phyloP scores from a whole-genome alignment of 2,888 invertebrate genomes.

The Pristionchus mayeri region DNA sequence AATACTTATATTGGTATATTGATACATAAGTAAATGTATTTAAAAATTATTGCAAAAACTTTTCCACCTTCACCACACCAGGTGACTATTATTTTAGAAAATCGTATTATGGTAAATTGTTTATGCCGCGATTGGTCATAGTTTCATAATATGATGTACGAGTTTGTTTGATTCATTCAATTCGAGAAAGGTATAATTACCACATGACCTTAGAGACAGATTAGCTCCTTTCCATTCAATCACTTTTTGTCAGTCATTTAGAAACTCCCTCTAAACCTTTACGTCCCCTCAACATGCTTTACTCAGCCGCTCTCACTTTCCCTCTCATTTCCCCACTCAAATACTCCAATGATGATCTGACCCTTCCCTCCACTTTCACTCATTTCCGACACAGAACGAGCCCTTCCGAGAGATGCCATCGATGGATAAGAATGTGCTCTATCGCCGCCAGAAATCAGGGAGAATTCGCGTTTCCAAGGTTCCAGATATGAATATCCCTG shows the following conservation, averaged over 20 bases:
- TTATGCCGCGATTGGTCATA: no score
- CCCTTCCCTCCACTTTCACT: background rate
- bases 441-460: constrained; percentile 16
- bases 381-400: background rate
- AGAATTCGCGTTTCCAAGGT: background rate
- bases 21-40: no score
- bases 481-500: background rate
- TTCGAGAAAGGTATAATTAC: no score
- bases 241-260: background rate
- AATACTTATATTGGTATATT: no score
- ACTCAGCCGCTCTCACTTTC: background rate
- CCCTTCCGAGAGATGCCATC: background rate
- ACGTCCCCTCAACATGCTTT: background rate
- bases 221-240: no score
- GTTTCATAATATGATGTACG: no score
- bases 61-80: no score
- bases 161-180: no score
- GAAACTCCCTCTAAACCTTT: background rate
- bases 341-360: constrained; percentile 19
- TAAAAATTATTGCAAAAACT: no score
- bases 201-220: no score
- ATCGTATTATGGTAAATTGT: no score
- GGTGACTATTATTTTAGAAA: no score
- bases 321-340: background rate
- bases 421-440: background rate